A percentile compares a stretch with the other conserved stretches of the same genome.
These are phyloP conservation scores for Theretra japonica DNA, from an alignment of 2,888 invertebrate genomes.

Conservation along the genomic window DNA sequence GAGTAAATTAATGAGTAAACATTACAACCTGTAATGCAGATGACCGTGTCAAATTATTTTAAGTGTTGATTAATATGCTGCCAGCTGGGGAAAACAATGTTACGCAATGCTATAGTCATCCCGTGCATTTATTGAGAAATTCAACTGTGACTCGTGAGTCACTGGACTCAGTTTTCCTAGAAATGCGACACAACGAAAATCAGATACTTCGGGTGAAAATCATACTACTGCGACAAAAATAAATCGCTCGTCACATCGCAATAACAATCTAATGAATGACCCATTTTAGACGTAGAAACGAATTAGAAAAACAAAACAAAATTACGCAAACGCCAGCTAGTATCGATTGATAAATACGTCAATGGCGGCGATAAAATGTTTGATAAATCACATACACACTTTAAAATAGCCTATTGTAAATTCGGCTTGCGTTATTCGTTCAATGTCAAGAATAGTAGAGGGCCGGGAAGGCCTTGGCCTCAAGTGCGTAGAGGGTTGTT, in stretches of 20 bases:
- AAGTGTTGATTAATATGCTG: neutral
- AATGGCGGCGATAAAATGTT: neutral
- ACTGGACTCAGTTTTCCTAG: neutral
- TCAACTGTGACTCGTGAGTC: conserved; percentile 4
- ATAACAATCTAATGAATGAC: conserved; percentile 11
- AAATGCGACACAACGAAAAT: conserved; percentile 1
- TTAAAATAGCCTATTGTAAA: conserved; percentile 12
- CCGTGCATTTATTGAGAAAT: neutral
- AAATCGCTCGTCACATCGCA: neutral
- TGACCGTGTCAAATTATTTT: neutral
- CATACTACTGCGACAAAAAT: neutral
- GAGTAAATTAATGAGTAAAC: too few relatives aligned
- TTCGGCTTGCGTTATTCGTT: conserved; percentile 42
- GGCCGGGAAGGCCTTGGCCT: conserved; percentile 68
- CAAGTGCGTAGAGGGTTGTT: conserved; percentile 61
- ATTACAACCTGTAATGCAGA: too few relatives aligned
- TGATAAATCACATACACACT: conserved; percentile 13
- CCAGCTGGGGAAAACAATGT: neutral
- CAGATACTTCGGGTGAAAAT: conserved; percentile 1
- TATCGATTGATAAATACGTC: conserved; percentile 10
- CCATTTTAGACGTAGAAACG: neutral
- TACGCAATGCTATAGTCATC: conserved; percentile 1
- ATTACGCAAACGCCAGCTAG: neutral
- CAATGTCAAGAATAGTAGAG: conserved; percentile 71
- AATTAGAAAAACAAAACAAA: conserved; percentile 11